Evolutionary conservation across 2,888 invertebrate species (phyloP).

Genomic region (Yponomeuta malinellus): DNA sequence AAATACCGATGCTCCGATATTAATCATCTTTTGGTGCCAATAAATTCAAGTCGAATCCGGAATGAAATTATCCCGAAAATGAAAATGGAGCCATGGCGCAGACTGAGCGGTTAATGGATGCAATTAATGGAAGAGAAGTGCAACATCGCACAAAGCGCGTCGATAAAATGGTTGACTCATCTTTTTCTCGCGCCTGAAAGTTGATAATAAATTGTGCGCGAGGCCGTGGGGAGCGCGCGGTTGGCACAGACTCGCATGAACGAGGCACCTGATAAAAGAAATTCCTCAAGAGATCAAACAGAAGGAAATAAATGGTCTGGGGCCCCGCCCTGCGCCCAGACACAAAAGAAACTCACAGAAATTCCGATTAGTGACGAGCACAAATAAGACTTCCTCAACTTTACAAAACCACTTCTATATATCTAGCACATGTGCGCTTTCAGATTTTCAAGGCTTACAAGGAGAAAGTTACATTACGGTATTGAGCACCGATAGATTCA

Average conservation of each 20-base stretch:
- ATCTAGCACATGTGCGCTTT: too few species aligned
- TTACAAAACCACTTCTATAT: too few species aligned
- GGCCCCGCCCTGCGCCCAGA: constrained; percentile 23
- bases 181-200: constrained; percentile 23
- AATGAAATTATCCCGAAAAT: constrained; percentile 9
- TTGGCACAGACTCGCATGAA: constrained; percentile 37
- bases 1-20: neutral
- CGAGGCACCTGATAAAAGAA: constrained; percentile 51
- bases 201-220: constrained; percentile 28
- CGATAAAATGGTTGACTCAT: constrained; percentile 28
- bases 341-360: neutral
- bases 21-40: neutral
- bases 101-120: constrained; percentile 7
- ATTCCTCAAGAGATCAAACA: constrained; percentile 51
- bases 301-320: constrained; percentile 45
- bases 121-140: constrained; percentile 14
- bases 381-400: too few species aligned
- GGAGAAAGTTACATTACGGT: too few species aligned
- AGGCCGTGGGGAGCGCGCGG: constrained; percentile 19
- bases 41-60: constrained; percentile 5
- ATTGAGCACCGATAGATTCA: too few species aligned
- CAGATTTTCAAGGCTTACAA: too few species aligned
- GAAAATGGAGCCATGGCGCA: neutral
- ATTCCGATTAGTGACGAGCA: neutral
- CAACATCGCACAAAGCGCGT: constrained; percentile 20